phyloP scores from a whole-genome alignment of 2,888 invertebrate genomes.

The Troides oblongomaculatus region DNA sequence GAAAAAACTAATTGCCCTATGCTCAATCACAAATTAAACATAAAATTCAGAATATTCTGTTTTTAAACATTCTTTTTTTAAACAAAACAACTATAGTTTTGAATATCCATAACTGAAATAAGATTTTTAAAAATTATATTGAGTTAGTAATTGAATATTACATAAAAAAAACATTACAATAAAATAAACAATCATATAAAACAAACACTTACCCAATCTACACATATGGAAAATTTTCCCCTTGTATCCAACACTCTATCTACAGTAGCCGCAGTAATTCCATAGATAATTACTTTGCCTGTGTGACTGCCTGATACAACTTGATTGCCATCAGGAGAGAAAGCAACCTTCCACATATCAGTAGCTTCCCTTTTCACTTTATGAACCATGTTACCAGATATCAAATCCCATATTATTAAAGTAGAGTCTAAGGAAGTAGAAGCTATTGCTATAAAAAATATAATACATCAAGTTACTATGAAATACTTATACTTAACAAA shows the following conservation, averaged over 20 bases:
- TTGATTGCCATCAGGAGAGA: constrained; percentile 93
- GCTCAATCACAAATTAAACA: no score
- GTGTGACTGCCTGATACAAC: constrained; percentile 95
- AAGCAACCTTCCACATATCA: constrained; percentile 96
- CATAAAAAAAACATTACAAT: no score
- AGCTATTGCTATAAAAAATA: constrained; percentile 82
- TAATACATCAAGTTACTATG: not conserved
- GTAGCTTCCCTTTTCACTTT: constrained; percentile 91
- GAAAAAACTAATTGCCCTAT: no score
- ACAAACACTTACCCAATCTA: constrained; percentile 90
- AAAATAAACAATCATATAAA: not conserved
- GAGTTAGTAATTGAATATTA: no score
- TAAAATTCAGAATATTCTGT: no score
- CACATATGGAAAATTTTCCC: constrained; percentile 94
- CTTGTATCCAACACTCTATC: constrained; percentile 93
- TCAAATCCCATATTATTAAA: constrained; percentile 94
- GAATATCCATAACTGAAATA: no score
- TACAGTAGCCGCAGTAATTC: constrained; percentile 88
- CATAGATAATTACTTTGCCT: constrained; percentile 94
- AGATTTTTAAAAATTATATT: no score
- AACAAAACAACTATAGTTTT: no score
- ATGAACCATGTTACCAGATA: constrained; percentile 89
- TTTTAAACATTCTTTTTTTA: no score
- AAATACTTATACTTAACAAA: not conserved
- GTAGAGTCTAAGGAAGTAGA: constrained; percentile 95